These are phyloP conservation scores for Tokudaia tokunoshimensis DNA, from an alignment of 2,797 vertebrate genomes.

Conservation along the genomic window DNA sequence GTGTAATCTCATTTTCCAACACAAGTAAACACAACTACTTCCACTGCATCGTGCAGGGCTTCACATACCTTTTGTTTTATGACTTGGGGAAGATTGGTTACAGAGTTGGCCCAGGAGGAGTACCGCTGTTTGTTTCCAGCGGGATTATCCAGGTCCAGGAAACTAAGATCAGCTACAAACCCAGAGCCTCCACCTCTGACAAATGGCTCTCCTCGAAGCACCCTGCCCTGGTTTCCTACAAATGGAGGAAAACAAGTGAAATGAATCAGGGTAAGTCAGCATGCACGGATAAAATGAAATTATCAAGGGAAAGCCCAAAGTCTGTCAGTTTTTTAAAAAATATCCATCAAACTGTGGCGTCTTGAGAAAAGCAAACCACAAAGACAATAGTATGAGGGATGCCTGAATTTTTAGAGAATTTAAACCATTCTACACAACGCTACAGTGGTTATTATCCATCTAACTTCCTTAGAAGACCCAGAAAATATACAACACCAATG, in stretches of 20 bases:
- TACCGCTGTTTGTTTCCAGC: conserved; percentile 91
- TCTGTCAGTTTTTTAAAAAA: not conserved
- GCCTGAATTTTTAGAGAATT: not conserved
- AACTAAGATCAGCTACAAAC: conserved; percentile 87
- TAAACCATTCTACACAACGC: not conserved
- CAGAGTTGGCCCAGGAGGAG: conserved; percentile 93
- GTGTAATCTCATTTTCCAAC: conserved; percentile 65
- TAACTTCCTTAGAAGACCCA: not conserved
- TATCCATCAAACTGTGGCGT: not conserved
- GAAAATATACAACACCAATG: not conserved
- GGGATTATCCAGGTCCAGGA: conserved; percentile 91
- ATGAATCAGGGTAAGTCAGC: conserved; percentile 21
- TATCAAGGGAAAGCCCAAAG: not conserved
- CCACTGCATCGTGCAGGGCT: conserved; percentile 22
- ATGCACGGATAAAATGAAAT: conserved; percentile 36
- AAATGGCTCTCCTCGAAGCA: conserved; percentile 87
- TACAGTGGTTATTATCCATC: not conserved
- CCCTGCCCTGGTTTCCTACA: conserved; percentile 84
- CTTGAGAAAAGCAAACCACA: conserved; percentile 8
- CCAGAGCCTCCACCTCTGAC: conserved; percentile 89
- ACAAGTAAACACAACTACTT: conserved; percentile 41
- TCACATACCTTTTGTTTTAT: conserved; percentile 93
- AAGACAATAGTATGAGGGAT: not conserved
- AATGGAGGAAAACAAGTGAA: conserved; percentile 33
- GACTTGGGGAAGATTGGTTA: conserved; percentile 91